These are phyloP conservation scores for Oreonectes daqikongensis DNA, from an alignment of 2,797 vertebrate species.

Conservation along the genomic window DNA sequence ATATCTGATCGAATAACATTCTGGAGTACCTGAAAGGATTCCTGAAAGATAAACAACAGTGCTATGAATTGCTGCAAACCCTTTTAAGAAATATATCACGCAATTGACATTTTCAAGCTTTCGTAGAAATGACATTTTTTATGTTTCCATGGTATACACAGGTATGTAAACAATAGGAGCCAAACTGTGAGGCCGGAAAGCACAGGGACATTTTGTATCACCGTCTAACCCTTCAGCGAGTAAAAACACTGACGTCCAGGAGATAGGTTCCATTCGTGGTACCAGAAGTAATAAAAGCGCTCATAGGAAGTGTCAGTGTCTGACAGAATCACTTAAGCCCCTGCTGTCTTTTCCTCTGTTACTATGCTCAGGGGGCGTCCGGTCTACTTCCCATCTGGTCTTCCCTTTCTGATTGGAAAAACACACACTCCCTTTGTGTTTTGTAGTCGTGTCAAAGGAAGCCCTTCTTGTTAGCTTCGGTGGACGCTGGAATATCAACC, in stretches of 20 bases:
- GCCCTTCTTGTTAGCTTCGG: conserved; percentile 43
- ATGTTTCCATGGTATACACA: conserved; percentile 26
- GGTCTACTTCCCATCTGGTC: conserved; percentile 53
- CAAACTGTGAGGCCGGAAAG: conserved; percentile 37
- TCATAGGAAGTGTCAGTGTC: conserved; percentile 61
- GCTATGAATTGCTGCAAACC: not conserved
- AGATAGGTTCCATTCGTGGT: conserved; percentile 44
- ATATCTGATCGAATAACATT: conserved; percentile 38
- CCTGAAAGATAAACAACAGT: conserved; percentile 22
- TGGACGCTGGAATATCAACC: conserved; percentile 32
- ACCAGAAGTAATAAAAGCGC: conserved; percentile 60
- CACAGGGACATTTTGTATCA: conserved; percentile 46
- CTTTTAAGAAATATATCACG: conserved; percentile 21
- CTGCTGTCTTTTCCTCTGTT: conserved; percentile 52
- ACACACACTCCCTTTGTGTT: conserved; percentile 46
- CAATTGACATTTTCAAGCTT: conserved; percentile 46
- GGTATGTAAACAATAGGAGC: conserved; percentile 45
- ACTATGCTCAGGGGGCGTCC: conserved; percentile 53
- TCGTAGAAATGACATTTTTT: conserved; percentile 47
- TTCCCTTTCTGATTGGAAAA: conserved; percentile 57
- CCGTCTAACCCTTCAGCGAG: conserved; percentile 40
- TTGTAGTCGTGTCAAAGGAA: conserved; percentile 47
- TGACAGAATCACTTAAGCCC: conserved; percentile 57
- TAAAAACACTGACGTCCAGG: conserved; percentile 46
- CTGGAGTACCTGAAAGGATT: conserved; percentile 6